Conservation (phyloP, 2,888 invertebrate genomes). For the Hartigia nigra region DNA sequence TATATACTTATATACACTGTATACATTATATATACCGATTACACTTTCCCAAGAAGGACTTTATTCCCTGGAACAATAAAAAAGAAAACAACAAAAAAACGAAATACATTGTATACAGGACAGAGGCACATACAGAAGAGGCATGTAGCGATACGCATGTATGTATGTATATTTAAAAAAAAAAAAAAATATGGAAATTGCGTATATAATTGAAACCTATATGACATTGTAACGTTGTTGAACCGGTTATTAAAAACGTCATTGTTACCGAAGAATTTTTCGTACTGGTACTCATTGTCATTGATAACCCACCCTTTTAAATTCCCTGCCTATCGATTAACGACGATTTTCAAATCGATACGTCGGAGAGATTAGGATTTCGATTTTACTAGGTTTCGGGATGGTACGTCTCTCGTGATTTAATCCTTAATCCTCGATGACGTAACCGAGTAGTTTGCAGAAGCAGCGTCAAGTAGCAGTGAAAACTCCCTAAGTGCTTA, state of each 20-base stretch:
- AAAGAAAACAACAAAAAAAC: background rate
- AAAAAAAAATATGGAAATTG: conserved; percentile 30
- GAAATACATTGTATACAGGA: background rate
- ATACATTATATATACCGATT: background rate
- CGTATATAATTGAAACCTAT: conserved; percentile 51
- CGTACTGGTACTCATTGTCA: background rate
- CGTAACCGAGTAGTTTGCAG: background rate
- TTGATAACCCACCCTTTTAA: background rate
- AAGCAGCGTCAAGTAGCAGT: background rate
- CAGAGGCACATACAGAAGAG: background rate
- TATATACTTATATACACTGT: background rate
- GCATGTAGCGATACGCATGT: conserved; percentile 44
- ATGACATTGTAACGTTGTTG: conserved; percentile 62
- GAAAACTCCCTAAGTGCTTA: conserved; percentile 6
- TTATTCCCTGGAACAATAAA: background rate
- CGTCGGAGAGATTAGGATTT: no score
- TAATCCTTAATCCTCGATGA: background rate
- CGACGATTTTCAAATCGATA: background rate
- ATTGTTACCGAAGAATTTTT: conserved; percentile 63
- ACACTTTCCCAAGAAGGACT: background rate
- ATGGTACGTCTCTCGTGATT: background rate
- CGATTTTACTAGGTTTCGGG: background rate
- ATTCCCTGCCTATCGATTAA: no score
- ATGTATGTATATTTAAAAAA: conserved; percentile 56
- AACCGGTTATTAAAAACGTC: conserved; percentile 66